Conservation (phyloP, 2,888 invertebrate genomes). For the Drosophila affinis region DNA sequence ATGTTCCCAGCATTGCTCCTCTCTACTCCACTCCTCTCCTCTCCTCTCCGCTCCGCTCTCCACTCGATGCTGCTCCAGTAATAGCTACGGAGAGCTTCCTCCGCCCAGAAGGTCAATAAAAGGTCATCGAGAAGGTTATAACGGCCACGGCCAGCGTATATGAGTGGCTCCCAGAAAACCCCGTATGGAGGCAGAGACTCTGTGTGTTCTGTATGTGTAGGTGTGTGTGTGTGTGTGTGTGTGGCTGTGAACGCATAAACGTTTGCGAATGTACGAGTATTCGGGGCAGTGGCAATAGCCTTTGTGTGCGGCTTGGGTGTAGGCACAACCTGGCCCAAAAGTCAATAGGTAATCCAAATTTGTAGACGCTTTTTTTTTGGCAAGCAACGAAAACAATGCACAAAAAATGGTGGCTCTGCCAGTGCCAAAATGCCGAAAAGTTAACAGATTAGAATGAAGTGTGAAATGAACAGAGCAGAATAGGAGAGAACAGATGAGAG, state of each 20-base stretch:
- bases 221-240: constrained; percentile 2
- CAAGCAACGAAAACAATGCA: constrained; percentile 11
- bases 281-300: constrained; percentile 24
- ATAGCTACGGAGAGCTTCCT: constrained; percentile 14
- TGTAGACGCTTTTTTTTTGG: constrained; percentile 53
- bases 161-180: constrained; percentile 1
- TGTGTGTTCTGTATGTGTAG: constrained; percentile 14
- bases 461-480: constrained; percentile 43
- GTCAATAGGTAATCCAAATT: constrained; percentile 67
- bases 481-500: constrained; percentile 4
- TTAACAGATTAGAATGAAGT: constrained; percentile 66
- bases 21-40: background rate
- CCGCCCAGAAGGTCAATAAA: constrained; percentile 65
- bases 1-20: constrained; percentile 44
- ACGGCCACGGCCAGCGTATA: constrained; percentile 32
- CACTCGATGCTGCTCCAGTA: background rate
- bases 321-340: constrained; percentile 44
- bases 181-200: constrained; percentile 1
- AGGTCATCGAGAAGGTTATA: constrained; percentile 71
- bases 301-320: constrained; percentile 7
- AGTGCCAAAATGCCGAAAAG: constrained; percentile 53
- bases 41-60: background rate
- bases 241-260: too few relatives aligned
- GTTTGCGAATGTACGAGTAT: constrained; percentile 9
- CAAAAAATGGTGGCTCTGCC: constrained; percentile 5